phyloP scores from a whole-genome alignment of 1,140 invertebrate species.

The Platorchestia sp. region DNA sequence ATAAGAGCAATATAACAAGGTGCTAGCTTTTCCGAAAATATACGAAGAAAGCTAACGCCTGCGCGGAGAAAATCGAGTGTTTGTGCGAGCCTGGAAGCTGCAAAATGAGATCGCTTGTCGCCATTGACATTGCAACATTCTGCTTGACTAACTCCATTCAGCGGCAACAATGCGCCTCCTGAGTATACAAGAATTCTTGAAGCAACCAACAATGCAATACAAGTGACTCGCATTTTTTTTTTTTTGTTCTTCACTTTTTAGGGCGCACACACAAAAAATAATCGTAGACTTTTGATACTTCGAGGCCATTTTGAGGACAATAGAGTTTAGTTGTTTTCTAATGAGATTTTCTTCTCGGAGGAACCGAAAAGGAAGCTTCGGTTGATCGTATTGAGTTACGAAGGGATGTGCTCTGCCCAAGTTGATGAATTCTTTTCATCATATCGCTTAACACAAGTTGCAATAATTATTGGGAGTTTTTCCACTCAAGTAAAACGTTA shows the following conservation, averaged over 20 bases:
- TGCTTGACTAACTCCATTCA: background rate
- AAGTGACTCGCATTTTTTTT: background rate
- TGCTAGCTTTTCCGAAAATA: background rate
- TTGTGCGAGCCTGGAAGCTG: background rate
- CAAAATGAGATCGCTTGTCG: constrained; percentile 6
- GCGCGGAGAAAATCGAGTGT: background rate
- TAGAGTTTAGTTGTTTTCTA: background rate
- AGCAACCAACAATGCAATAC: background rate
- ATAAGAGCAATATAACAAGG: too few species aligned
- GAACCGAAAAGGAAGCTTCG: background rate
- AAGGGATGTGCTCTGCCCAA: too few species aligned
- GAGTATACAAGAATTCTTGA: constrained; percentile 1
- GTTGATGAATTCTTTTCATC: too few species aligned
- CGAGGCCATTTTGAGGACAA: background rate
- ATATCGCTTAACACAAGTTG: too few species aligned
- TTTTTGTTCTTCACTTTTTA: background rate
- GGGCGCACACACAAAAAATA: background rate
- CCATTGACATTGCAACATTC: background rate
- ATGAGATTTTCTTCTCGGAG: background rate
- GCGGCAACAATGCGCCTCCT: background rate
- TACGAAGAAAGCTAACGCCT: background rate
- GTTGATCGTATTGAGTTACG: background rate
- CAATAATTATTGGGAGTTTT: too few species aligned
- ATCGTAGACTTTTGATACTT: background rate
- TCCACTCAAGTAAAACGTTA: too few species aligned